phyloP scores from a whole-genome alignment of 2,888 invertebrate genomes.

The Pseudoips prasinana region DNA sequence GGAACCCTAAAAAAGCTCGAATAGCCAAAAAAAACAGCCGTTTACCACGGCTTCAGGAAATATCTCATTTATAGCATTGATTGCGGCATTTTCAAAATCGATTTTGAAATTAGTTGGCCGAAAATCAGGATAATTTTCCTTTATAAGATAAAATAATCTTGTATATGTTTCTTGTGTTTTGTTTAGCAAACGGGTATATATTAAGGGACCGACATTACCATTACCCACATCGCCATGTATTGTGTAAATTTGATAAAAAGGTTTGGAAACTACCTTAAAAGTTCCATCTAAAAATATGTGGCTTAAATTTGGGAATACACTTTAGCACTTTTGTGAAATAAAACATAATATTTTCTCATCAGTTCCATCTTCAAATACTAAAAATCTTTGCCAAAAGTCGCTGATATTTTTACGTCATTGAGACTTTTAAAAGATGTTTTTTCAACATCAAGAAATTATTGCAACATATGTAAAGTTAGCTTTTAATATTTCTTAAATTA shows the following conservation, averaged over 20 bases:
- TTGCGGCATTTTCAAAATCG: conserved; percentile 6
- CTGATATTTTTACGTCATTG: conserved; percentile 5
- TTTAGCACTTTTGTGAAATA: conserved; percentile 8
- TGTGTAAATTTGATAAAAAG: conserved; percentile 7
- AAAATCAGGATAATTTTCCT: conserved; percentile 3
- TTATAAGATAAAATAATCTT: conserved; percentile 4
- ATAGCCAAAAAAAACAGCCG: not conserved
- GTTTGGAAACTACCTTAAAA: conserved; percentile 4
- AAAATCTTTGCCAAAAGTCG: conserved; percentile 5
- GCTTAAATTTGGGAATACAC: conserved; percentile 5
- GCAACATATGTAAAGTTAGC: conserved; percentile 5
- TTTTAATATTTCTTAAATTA: conserved; percentile 4
- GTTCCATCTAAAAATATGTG: conserved; percentile 8
- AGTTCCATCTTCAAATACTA: conserved; percentile 5
- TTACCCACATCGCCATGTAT: conserved; percentile 8
- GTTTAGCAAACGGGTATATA: conserved; percentile 9
- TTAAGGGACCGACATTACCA: conserved; percentile 3
- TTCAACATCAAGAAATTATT: conserved; percentile 5
- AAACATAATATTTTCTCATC: conserved; percentile 9
- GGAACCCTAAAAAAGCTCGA: conserved; percentile 13
- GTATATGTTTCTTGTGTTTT: conserved; percentile 8
- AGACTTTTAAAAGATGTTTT: conserved; percentile 5
- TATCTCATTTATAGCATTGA: conserved; percentile 5
- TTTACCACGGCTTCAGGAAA: conserved; percentile 3
- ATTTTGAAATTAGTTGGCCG: conserved; percentile 5